A percentile compares a stretch with the other conserved stretches of the same genome.
These are phyloP conservation scores for Orthonevra nobilis DNA, from an alignment of 2,888 invertebrate species.

Conservation along the genomic window DNA sequence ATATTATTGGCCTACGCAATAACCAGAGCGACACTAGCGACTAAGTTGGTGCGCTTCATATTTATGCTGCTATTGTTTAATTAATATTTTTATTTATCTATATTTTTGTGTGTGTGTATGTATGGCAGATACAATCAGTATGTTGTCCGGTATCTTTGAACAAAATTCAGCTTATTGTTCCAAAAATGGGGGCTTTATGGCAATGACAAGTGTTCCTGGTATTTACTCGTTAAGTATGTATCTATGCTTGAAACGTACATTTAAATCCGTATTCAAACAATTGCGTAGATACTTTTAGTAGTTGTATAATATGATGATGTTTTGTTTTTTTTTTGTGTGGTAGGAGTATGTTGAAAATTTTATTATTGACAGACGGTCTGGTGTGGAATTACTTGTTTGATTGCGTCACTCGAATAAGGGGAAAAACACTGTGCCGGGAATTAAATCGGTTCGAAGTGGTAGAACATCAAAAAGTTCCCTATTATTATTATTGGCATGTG, in stretches of 20 bases:
- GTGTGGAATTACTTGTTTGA: background rate
- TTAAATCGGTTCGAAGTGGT: background rate
- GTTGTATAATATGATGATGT: conserved; percentile 15
- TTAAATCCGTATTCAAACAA: conserved; percentile 24
- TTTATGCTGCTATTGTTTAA: conserved; percentile 16
- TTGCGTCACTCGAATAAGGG: conserved; percentile 2
- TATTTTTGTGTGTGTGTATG: too few species aligned
- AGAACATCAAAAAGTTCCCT: background rate
- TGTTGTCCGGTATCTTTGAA: too few species aligned
- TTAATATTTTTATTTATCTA: background rate
- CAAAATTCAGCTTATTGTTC: too few species aligned
- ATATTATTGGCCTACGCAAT: conserved; percentile 35
- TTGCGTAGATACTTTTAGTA: conserved; percentile 14
- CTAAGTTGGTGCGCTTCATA: background rate
- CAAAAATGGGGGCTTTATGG: conserved; percentile 14
- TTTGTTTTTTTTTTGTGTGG: background rate
- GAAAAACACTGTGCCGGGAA: conserved; percentile 4
- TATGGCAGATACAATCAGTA: too few species aligned
- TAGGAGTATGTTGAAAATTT: background rate
- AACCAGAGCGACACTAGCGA: background rate
- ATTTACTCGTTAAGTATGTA: conserved; percentile 16
- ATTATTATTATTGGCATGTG: too few species aligned
- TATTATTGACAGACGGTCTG: conserved; percentile 32
- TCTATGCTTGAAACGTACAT: background rate
- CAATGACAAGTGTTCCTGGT: conserved; percentile 35